Evolutionary conservation across 2,797 vertebrate species (phyloP).

Genomic region (Hypotaenidia okinawae): DNA sequence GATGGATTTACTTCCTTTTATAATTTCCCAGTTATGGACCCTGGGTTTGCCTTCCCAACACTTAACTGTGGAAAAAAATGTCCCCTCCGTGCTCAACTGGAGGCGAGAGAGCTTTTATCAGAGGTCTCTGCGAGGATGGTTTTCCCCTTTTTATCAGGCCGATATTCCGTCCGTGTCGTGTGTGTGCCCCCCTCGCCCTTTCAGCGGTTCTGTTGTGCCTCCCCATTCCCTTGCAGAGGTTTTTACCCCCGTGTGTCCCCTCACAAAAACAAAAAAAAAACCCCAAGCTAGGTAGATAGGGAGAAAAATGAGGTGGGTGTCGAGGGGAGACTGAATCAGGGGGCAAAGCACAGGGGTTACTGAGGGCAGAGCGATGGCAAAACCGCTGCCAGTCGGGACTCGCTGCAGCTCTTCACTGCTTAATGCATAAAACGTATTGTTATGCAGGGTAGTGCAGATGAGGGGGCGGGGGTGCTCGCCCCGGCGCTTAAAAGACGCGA

Average conservation of each 20-base stretch:
- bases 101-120: not conserved
- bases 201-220: not conserved
- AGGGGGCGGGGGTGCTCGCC: not conserved
- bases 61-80: constrained; percentile 46
- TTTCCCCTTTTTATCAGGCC: not conserved
- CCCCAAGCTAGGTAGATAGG: too few species aligned
- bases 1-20: constrained; percentile 84
- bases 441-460: rapidly evolving
- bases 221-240: not conserved
- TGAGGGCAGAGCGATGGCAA: not conserved
- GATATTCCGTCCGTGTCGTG: too few species aligned
- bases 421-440: rapidly evolving
- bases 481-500: not conserved
- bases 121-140: not conserved
- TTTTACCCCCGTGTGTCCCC: not conserved
- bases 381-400: rapidly evolving
- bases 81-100: not conserved
- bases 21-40: constrained; percentile 79
- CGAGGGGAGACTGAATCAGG: not conserved
- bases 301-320: not conserved
- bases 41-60: constrained; percentile 64
- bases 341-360: not conserved
- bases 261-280: too few species aligned
- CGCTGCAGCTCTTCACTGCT: not conserved
- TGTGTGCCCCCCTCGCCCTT: not conserved